Evolutionary conservation across 2,888 invertebrate genomes (phyloP).

Genomic region (Eupithecia abbreviata): DNA sequence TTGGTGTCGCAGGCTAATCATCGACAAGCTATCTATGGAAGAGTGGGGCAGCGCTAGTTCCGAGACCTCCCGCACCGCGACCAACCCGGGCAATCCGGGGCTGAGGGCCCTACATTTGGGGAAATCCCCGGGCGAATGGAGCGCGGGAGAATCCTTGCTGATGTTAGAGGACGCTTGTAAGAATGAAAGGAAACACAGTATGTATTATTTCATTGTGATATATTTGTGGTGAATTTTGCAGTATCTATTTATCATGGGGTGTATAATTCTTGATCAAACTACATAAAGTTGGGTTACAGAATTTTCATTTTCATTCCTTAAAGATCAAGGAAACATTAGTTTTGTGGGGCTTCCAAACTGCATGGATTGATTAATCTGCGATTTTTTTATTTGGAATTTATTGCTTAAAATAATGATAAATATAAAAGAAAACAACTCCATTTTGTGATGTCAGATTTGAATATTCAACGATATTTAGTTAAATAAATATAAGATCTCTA

Average conservation of each 20-base stretch:
- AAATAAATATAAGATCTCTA: not conserved
- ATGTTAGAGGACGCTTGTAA: conserved; percentile 80
- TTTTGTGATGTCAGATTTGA: not conserved
- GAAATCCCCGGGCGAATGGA: conserved; percentile 80
- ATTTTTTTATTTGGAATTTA: not conserved
- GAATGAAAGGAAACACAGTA: conserved; percentile 77
- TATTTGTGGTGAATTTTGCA: not conserved
- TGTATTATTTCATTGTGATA: conserved; percentile 43
- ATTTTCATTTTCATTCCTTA: not conserved
- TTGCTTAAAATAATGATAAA: not conserved
- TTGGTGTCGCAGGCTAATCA: conserved; percentile 68
- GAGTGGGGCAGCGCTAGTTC: conserved; percentile 62
- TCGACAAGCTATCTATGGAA: conserved; percentile 75
- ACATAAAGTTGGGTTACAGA: not conserved
- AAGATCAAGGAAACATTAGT: not conserved
- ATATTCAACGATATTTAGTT: not conserved
- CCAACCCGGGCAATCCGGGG: conserved; percentile 40
- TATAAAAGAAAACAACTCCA: not conserved
- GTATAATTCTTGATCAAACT: not conserved
- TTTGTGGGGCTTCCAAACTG: not conserved
- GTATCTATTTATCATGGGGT: not conserved
- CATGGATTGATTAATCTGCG: not conserved
- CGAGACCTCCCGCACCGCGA: conserved; percentile 49
- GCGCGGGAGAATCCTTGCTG: conserved; percentile 77
- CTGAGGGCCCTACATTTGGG: conserved; percentile 69